phyloP scores from a whole-genome alignment of 2,888 invertebrate species.

The Andrena hattorfiana region DNA sequence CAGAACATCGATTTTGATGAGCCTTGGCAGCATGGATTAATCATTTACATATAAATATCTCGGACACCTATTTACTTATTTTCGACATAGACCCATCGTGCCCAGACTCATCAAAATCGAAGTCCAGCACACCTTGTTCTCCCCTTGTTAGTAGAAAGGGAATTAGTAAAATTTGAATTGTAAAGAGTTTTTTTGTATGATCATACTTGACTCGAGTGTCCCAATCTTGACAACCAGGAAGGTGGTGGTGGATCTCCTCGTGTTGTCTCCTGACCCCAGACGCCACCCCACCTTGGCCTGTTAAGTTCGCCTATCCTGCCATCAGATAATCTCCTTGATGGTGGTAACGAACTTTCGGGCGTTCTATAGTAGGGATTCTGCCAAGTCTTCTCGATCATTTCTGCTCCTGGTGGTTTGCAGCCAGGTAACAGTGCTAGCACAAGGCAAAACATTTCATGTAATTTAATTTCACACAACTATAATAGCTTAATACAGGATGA shows the following conservation, averaged over 20 bases:
- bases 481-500: too few relatives aligned
- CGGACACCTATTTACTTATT: too few relatives aligned
- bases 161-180: background rate
- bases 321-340: slow-evolving; percentile 76
- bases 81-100: too few relatives aligned
- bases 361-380: slow-evolving; percentile 79
- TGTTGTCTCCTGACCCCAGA: slow-evolving; percentile 79
- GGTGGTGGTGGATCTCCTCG: slow-evolving; percentile 81
- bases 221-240: slow-evolving; percentile 84
- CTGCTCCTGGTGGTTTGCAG: slow-evolving; percentile 52
- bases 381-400: slow-evolving; percentile 79
- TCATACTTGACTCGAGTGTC: slow-evolving; percentile 80
- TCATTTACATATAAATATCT: too few relatives aligned
- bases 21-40: too few relatives aligned
- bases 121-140: too few relatives aligned
- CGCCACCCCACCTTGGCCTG: slow-evolving; percentile 81
- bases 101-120: too few relatives aligned
- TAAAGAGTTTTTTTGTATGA: background rate
- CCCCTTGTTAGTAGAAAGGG: background rate
- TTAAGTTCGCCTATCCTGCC: slow-evolving; percentile 79
- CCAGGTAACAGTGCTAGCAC: slow-evolving; percentile 42
- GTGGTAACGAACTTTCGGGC: slow-evolving; percentile 78
- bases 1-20: too few relatives aligned
- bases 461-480: background rate
- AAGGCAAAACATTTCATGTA: background rate